Percentiles rank a stretch among this genome's conserved stretches.
Conservation (phyloP, 2,113 vertebrate species). For the Aldabrachelys gigantea region DNA sequence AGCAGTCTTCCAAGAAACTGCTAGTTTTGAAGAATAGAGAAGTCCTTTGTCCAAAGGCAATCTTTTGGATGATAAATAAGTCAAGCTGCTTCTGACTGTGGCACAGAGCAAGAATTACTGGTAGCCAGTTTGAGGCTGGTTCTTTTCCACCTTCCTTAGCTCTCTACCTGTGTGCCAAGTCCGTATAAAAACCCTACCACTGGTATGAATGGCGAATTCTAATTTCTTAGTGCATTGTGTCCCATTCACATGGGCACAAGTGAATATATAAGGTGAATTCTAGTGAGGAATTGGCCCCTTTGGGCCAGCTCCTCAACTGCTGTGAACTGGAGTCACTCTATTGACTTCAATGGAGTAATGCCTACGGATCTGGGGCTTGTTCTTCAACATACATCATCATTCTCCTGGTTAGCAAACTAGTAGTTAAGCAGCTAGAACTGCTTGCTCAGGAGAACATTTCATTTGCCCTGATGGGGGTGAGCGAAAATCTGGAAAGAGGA, state of each 20-base stretch:
- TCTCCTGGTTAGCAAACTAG: fast-evolving
- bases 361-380: fast-evolving
- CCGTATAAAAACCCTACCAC: background rate
- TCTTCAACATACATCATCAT: fast-evolving
- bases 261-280: background rate
- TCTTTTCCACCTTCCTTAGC: background rate
- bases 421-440: background rate
- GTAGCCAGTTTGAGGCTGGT: background rate
- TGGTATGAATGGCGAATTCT: background rate
- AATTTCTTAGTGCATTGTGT: background rate
- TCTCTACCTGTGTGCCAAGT: background rate
- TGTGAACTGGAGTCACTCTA: fast-evolving
- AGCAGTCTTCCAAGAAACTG: background rate
- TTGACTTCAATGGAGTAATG: fast-evolving
- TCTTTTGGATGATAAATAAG: background rate
- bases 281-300: fast-evolving
- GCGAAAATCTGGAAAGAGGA: constrained; percentile 32
- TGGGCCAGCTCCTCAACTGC: fast-evolving
- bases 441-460: constrained; percentile 8
- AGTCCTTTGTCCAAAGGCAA: background rate
- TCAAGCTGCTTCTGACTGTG: background rate
- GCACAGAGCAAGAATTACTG: background rate
- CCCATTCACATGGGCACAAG: background rate
- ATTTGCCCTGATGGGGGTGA: constrained; percentile 18
- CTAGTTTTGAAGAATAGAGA: background rate